These are phyloP conservation scores for Cichladusa arquata DNA, from an alignment of 2,113 vertebrate species.

Conservation along the genomic window DNA sequence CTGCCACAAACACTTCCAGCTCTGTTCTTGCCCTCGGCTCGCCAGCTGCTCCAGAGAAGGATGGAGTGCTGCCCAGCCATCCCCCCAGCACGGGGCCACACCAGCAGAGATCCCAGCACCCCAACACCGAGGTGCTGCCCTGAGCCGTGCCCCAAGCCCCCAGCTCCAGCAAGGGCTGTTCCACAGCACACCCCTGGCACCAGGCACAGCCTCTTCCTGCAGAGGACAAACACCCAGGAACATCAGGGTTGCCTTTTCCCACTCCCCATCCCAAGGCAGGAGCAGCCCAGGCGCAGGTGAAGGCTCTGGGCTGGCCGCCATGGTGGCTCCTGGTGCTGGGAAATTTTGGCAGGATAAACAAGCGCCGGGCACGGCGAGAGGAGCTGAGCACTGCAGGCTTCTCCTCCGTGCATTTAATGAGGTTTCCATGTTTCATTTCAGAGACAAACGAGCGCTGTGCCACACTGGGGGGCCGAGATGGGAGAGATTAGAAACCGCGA, in stretches of 20 bases:
- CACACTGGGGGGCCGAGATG: constrained; percentile 20
- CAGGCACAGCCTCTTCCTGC: neutral
- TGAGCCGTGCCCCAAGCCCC: neutral
- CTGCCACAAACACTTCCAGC: constrained; percentile 21
- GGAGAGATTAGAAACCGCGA: neutral
- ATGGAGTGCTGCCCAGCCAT: neutral
- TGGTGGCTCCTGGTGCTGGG: neutral
- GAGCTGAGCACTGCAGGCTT: constrained; percentile 22
- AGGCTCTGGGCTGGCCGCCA: constrained; percentile 4
- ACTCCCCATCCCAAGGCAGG: neutral
- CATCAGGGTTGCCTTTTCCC: rapidly evolving
- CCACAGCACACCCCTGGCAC: neutral
- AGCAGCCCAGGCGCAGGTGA: constrained; percentile 2
- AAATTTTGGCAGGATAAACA: neutral
- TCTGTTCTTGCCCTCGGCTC: neutral
- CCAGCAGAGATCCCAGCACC: rapidly evolving
- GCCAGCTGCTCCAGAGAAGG: neutral
- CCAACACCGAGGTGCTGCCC: rapidly evolving
- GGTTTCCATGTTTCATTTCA: constrained; percentile 67
- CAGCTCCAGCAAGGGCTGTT: neutral
- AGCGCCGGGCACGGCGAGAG: neutral
- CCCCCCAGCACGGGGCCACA: neutral
- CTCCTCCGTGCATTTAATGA: constrained; percentile 53
- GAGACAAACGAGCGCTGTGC: constrained; percentile 60
- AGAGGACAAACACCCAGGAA: neutral